Percentiles rank a stretch among this genome's conserved stretches.
phyloP scores from a whole-genome alignment of 2,797 vertebrate genomes.

The Rachycentron canadum region DNA sequence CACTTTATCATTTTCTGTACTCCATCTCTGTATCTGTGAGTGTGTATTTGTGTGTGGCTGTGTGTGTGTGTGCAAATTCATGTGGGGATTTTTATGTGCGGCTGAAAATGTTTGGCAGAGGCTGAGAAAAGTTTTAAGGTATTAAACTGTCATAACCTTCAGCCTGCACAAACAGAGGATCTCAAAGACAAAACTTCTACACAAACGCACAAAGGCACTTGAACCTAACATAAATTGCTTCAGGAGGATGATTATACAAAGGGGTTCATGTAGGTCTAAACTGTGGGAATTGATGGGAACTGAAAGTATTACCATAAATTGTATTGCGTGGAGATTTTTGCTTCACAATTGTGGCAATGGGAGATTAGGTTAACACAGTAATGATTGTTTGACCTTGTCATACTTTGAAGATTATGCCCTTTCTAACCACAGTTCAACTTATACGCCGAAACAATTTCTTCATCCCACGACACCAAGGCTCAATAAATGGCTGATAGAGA shows the following conservation, averaged over 20 bases:
- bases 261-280: conserved; percentile 33
- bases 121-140: conserved; percentile 63
- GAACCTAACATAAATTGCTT: conserved; percentile 4
- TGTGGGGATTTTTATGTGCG: conserved; percentile 43
- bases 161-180: conserved; percentile 43
- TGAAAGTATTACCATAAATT: conserved; percentile 54
- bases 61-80: conserved; percentile 18
- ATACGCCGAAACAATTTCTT: conserved; percentile 1
- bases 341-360: neutral
- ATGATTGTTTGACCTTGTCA: conserved; percentile 27
- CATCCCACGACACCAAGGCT: neutral
- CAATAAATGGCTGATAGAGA: conserved; percentile 1
- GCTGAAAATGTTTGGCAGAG: conserved; percentile 43
- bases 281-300: conserved; percentile 16
- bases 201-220: conserved; percentile 17
- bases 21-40: conserved; percentile 67
- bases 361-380: conserved; percentile 4
- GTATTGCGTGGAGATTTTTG: conserved; percentile 27
- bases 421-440: conserved; percentile 4
- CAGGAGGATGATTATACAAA: conserved; percentile 29
- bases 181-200: conserved; percentile 36
- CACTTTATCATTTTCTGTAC: conserved; percentile 80
- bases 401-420: neutral
- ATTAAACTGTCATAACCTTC: conserved; percentile 73
- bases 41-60: conserved; percentile 49